Evolutionary conservation across 2,113 vertebrate genomes (phyloP).

Genomic region (Cariama cristata): DNA sequence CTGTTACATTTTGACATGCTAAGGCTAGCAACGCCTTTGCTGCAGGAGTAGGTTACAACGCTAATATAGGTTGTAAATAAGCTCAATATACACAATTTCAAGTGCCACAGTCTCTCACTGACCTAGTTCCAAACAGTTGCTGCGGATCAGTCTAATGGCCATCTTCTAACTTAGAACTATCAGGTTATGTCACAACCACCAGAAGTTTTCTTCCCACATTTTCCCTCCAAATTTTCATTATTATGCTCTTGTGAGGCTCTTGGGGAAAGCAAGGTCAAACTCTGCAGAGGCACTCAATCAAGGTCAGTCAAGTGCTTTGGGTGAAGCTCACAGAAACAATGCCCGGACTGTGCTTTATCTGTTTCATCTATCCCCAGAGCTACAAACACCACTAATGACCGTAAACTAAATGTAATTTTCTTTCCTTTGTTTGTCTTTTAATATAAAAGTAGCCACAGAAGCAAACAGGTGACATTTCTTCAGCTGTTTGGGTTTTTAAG

Average conservation of each 20-base stretch:
- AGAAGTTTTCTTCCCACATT: not conserved
- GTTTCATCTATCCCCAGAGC: not conserved
- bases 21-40: not conserved
- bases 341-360: not conserved
- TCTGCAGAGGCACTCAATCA: accelerated
- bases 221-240: not conserved
- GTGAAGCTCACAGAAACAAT: not conserved
- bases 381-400: not conserved
- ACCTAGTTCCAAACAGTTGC: not conserved
- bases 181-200: not conserved
- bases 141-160: not conserved
- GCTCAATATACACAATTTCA: not conserved
- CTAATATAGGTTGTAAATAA: not conserved
- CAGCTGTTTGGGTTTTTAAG: not conserved
- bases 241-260: not conserved
- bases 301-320: not conserved
- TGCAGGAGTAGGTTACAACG: not conserved
- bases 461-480: not conserved
- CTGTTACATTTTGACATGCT: accelerated
- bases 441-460: not conserved
- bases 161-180: not conserved
- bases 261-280: not conserved
- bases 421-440: not conserved
- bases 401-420: not conserved
- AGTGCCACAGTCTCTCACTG: not conserved